A percentile compares a stretch with the other conserved stretches of the same genome.
Evolutionary conservation across 2,113 vertebrate species (phyloP).

Genomic region (Zosterops pallidus): DNA sequence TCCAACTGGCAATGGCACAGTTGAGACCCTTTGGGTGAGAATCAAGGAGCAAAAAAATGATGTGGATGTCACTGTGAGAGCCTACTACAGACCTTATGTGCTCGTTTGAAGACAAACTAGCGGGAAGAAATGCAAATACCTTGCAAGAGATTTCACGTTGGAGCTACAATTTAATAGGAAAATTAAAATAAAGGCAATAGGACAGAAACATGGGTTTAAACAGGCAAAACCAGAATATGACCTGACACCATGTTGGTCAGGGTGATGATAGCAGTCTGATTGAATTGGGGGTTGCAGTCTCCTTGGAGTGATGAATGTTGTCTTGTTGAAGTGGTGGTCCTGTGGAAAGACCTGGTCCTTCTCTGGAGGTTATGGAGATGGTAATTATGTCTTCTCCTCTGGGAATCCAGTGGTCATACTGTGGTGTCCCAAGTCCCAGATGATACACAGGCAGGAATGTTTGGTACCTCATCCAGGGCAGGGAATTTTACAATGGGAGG

Average conservation of each 20-base stretch:
- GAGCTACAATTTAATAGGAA: neutral
- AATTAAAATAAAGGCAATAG: neutral
- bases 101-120: neutral
- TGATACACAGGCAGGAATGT: neutral
- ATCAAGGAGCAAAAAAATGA: neutral
- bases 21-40: neutral
- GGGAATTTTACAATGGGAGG: neutral
- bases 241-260: neutral
- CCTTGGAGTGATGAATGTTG: neutral
- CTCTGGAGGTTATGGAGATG: neutral
- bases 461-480: accelerated
- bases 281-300: neutral
- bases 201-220: neutral
- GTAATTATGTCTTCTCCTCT: neutral
- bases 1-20: neutral
- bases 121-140: accelerated
- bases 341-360: neutral
- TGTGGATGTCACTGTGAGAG: neutral
- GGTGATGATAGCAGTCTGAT: neutral
- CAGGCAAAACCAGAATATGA: neutral
- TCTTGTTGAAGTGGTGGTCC: neutral
- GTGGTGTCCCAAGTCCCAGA: too few species aligned
- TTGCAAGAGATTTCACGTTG: neutral
- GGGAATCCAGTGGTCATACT: neutral
- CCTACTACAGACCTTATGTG: too few species aligned